Evolutionary conservation across 2,888 invertebrate genomes (phyloP).

Genomic region (Nycteola revayana): DNA sequence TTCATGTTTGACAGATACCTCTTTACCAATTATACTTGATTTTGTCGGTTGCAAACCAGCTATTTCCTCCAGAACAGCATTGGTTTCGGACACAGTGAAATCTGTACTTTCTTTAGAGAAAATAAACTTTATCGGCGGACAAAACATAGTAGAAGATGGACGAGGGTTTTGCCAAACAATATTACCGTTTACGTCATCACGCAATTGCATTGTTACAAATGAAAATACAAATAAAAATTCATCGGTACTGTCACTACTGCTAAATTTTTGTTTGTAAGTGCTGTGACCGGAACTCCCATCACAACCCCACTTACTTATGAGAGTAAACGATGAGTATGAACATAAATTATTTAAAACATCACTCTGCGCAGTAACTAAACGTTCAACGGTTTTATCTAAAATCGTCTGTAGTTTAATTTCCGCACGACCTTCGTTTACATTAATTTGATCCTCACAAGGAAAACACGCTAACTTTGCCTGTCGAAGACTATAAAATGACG

Average conservation of each 20-base stretch:
- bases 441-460: not conserved
- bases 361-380: not conserved
- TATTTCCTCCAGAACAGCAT: conserved; percentile 11
- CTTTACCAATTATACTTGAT: conserved; percentile 3
- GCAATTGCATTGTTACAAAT: not conserved
- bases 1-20: conserved; percentile 11
- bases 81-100: conserved; percentile 11
- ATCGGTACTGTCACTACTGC: not conserved
- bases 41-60: too few species aligned
- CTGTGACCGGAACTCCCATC: conserved; percentile 6
- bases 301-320: not conserved
- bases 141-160: conserved; percentile 17
- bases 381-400: not conserved
- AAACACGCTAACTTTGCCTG: not conserved
- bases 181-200: not conserved
- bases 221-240: not conserved
- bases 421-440: too few species aligned
- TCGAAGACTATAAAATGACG: not conserved
- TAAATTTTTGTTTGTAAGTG: conserved; percentile 1
- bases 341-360: not conserved
- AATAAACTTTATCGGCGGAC: conserved; percentile 20
- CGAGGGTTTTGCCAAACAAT: conserved; percentile 17
- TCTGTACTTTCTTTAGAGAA: conserved; percentile 20
- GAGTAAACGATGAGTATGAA: not conserved
- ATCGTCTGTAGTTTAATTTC: not conserved